Percentiles rank a stretch among this genome's conserved stretches.
phyloP scores from a whole-genome alignment of 2,888 invertebrate species.

The Margaritifera margaritifera region DNA sequence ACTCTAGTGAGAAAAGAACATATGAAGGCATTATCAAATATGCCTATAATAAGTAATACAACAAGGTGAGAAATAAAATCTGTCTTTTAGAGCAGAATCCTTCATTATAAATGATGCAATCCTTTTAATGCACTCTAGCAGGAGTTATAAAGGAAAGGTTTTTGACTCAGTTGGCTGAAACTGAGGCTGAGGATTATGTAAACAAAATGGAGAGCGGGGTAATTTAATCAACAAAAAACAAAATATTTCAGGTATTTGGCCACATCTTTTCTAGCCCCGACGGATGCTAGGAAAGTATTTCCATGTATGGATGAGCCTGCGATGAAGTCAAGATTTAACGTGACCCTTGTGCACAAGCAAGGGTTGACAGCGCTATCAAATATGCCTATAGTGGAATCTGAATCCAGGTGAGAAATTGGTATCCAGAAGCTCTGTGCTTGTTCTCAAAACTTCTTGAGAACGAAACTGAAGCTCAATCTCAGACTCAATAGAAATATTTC shows the following conservation, averaged over 20 bases:
- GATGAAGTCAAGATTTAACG: constrained; percentile 88
- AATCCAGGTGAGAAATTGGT: constrained; percentile 25
- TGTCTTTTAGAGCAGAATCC: too few relatives aligned
- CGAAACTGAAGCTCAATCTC: too few relatives aligned
- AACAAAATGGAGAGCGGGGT: too few relatives aligned
- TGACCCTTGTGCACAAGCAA: constrained; percentile 78
- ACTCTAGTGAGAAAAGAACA: constrained; percentile 77
- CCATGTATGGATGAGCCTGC: constrained; percentile 94
- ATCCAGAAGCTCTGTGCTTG: background rate
- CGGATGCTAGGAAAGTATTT: constrained; percentile 91
- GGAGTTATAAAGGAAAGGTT: too few relatives aligned
- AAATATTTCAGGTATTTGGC: constrained; percentile 77
- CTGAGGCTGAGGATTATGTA: too few relatives aligned
- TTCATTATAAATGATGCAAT: too few relatives aligned
- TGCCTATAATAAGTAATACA: constrained; percentile 27
- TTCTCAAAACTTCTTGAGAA: too few relatives aligned
- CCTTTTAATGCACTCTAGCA: too few relatives aligned
- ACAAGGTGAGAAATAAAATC: too few relatives aligned
- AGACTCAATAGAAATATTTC: too few relatives aligned
- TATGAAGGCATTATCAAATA: constrained; percentile 58
- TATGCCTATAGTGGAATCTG: constrained; percentile 39
- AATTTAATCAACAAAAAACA: too few relatives aligned
- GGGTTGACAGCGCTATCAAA: constrained; percentile 51
- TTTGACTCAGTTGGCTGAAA: too few relatives aligned
- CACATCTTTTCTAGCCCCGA: constrained; percentile 90